Conservation (phyloP, 2,797 vertebrate genomes). For the Pseudomugil gertrudae region DNA sequence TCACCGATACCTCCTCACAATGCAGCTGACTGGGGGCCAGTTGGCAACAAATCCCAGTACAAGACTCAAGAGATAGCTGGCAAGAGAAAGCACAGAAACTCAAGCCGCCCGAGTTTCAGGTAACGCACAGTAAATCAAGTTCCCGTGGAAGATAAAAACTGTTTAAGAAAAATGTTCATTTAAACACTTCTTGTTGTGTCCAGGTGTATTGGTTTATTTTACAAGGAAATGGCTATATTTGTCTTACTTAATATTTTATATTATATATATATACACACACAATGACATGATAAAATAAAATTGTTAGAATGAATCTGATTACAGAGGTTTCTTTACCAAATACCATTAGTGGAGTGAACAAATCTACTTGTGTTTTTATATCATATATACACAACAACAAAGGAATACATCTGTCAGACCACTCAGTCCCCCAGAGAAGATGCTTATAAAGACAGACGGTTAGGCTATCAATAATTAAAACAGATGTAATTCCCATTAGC, state of each 20-base stretch:
- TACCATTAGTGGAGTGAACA: conserved; percentile 19
- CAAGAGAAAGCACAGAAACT: conserved; percentile 57
- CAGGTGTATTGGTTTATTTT: conserved; percentile 52
- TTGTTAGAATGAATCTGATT: conserved; percentile 11
- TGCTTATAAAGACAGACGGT: conserved; percentile 78
- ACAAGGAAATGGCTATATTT: conserved; percentile 47
- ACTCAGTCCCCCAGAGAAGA: conserved; percentile 58
- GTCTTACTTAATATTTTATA: conserved; percentile 26
- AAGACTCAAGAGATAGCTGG: conserved; percentile 70
- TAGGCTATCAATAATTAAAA: conserved; percentile 86
- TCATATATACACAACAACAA: conserved; percentile 73
- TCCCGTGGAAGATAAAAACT: conserved; percentile 57
- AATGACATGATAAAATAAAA: conserved; percentile 21
- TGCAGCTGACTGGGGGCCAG: conserved; percentile 71
- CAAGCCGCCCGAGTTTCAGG: conserved; percentile 61
- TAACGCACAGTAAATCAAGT: conserved; percentile 40
- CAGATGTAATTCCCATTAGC: conserved; percentile 83
- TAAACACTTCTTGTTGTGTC: conserved; percentile 27
- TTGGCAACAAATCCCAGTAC: conserved; percentile 76
- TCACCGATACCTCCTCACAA: conserved; percentile 73
- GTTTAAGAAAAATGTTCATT: conserved; percentile 41
- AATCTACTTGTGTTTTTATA: conserved; percentile 39
- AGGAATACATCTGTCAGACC: conserved; percentile 61
- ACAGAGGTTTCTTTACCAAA: conserved; percentile 34
- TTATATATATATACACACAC: neutral